Base-by-base conservation (phyloP, 2,113 vertebrate genomes). In the Australoheros scitulus region DNA sequence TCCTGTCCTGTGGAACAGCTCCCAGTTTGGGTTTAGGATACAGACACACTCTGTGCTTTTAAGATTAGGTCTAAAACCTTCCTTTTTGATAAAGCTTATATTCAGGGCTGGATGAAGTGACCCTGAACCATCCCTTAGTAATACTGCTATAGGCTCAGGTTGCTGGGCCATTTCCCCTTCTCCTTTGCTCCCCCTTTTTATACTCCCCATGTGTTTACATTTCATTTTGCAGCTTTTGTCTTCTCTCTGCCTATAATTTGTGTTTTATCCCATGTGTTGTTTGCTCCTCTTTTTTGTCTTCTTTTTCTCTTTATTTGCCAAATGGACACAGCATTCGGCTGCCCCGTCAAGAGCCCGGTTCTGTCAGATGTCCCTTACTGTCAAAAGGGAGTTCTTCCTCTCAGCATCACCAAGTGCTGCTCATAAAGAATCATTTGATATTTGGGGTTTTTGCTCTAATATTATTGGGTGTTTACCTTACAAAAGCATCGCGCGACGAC, bases 191-290 rank as follows among this genome's bases (percentile, higher is more conserved):
- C 18, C 24, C 24, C 24, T 32, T 32, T 72, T 72, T 32, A 1
- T 13, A 24, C n/a, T 58, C n/a, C n/a, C n/a, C 1, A 2, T 58
- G n/a, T 58, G 50, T 72, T 72, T 72, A 0, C 6, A 13, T 55
- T 72, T 32, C 2, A 72, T 55, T 29, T 7, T 7, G 6, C 18
- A 55, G 8, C 18, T 20, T 55, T 55, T 7, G 50, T 55, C 5
- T 5, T 7, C 20, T 55, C 50, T 20, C 26, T 52, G 36, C 24
- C 43, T 6, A 32, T 52, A 13, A 55, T 55, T 52, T 72, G 47
- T 34, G 6, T 6, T 72, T 29, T 52, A 17, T 18, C 17, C 50
- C 5, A 17, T 18, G 7, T 52, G 15, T 52, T 18, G 2, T 18
- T 52, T 52, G 6, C 43, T 47, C 5, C 43, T 52, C 50, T 7